phyloP scores from a whole-genome alignment of 2,113 vertebrate genomes.

The Candoia aspera region DNA sequence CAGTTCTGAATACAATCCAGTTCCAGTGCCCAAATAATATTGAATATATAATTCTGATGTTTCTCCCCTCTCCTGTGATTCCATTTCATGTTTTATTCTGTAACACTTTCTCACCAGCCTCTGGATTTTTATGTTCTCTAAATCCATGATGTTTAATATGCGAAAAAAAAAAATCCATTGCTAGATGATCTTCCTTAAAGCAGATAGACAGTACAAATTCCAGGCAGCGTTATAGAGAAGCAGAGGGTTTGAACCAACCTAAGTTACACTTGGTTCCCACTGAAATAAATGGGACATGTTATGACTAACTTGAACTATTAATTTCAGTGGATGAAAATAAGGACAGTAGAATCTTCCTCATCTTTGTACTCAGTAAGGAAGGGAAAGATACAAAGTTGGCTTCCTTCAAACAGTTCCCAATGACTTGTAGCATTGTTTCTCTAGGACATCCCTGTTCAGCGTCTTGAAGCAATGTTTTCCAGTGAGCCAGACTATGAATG shows the following conservation, averaged over 20 bases:
- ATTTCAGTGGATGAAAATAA: too few species aligned
- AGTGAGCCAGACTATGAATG: too few species aligned
- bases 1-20: neutral
- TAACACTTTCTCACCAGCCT: neutral
- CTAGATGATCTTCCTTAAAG: neutral
- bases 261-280: neutral
- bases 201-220: neutral
- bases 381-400: neutral
- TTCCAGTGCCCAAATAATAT: neutral
- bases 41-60: neutral
- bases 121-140: slow-evolving; percentile 14
- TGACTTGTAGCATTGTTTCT: too few species aligned
- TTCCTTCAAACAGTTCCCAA: too few species aligned
- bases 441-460: too few species aligned
- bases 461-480: too few species aligned
- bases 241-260: neutral
- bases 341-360: too few species aligned
- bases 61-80: neutral
- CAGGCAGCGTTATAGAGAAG: neutral
- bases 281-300: neutral
- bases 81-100: neutral
- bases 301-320: neutral
- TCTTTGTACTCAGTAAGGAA: too few species aligned
- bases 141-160: slow-evolving; percentile 3
- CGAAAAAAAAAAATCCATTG: neutral